Conservation (phyloP, 2,888 invertebrate species). For the Conchocele bisecta region DNA sequence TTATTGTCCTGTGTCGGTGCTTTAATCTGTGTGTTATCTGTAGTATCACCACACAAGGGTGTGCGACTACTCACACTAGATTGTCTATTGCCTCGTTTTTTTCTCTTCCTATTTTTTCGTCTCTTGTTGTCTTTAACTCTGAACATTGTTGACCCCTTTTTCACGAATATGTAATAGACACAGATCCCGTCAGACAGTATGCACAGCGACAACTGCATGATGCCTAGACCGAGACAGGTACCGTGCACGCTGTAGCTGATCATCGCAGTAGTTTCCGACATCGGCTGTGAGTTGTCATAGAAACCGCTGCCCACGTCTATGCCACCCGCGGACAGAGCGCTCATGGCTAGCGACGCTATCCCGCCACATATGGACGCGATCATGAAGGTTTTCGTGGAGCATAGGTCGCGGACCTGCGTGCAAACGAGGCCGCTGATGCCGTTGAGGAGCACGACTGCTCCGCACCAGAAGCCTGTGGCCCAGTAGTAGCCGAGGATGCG, state of each 20-base stretch:
- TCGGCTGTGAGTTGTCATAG: conserved; percentile 54
- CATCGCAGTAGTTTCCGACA: conserved; percentile 1
- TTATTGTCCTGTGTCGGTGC: not conserved
- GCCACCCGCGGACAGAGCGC: conserved; percentile 73
- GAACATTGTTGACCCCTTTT: conserved; percentile 18
- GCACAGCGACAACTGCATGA: conserved; percentile 65
- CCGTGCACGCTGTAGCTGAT: conserved; percentile 69
- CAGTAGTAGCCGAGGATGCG: conserved; percentile 76
- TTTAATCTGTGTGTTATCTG: too few relatives aligned
- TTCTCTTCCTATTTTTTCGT: not conserved
- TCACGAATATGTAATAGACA: conserved; percentile 67
- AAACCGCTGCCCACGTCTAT: conserved; percentile 70
- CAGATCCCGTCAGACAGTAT: conserved; percentile 68
- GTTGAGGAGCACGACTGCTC: conserved; percentile 64
- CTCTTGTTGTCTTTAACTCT: conserved; percentile 6
- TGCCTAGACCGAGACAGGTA: conserved; percentile 63
- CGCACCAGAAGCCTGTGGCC: conserved; percentile 78
- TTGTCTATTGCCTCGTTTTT: conserved; percentile 2
- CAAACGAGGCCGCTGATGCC: conserved; percentile 71
- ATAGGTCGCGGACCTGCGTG: conserved; percentile 60
- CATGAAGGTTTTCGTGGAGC: conserved; percentile 69
- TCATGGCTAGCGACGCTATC: conserved; percentile 66
- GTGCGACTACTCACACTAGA: conserved; percentile 25
- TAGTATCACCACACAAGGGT: too few relatives aligned
- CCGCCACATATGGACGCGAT: conserved; percentile 62